These are phyloP conservation scores for Podarcis muralis DNA, from an alignment of 2,113 vertebrate genomes.

Conservation along the genomic window DNA sequence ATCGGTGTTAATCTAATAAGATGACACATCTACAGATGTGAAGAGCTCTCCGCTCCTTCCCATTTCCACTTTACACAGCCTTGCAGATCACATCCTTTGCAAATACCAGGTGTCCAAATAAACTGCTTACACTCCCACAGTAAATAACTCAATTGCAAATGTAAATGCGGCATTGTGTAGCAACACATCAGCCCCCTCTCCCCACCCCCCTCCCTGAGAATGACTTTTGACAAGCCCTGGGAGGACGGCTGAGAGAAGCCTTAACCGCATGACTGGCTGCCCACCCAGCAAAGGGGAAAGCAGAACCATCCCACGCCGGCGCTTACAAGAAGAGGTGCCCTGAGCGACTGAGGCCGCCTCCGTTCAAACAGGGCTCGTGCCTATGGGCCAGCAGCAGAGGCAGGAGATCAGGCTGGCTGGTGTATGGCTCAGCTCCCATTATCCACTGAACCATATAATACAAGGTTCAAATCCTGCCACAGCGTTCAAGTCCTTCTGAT, in stretches of 20 bases:
- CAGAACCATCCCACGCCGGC: constrained; percentile 29
- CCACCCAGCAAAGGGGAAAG: constrained; percentile 43
- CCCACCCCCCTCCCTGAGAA: not conserved
- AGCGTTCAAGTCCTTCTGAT: not conserved
- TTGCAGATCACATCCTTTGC: constrained; percentile 49
- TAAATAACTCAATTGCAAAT: constrained; percentile 70
- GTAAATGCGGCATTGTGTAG: constrained; percentile 64
- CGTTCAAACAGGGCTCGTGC: constrained; percentile 29
- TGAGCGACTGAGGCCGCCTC: constrained; percentile 41
- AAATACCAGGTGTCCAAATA: constrained; percentile 45
- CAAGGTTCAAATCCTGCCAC: not conserved
- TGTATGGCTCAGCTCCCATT: not conserved
- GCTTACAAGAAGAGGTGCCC: constrained; percentile 45
- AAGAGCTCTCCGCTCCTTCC: constrained; percentile 53
- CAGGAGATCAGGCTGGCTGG: constrained; percentile 27
- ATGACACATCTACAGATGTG: constrained; percentile 51
- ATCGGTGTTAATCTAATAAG: constrained; percentile 49
- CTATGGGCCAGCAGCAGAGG: constrained; percentile 5
- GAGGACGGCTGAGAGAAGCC: constrained; percentile 46
- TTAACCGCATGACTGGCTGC: constrained; percentile 47
- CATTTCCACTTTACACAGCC: constrained; percentile 61
- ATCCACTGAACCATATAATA: not conserved
- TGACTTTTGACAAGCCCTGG: constrained; percentile 43
- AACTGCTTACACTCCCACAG: constrained; percentile 28
- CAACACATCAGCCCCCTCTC: constrained; percentile 43